These are phyloP conservation scores for Bovichtus diacanthus DNA, from an alignment of 2,797 vertebrate genomes.

Conservation along the genomic window DNA sequence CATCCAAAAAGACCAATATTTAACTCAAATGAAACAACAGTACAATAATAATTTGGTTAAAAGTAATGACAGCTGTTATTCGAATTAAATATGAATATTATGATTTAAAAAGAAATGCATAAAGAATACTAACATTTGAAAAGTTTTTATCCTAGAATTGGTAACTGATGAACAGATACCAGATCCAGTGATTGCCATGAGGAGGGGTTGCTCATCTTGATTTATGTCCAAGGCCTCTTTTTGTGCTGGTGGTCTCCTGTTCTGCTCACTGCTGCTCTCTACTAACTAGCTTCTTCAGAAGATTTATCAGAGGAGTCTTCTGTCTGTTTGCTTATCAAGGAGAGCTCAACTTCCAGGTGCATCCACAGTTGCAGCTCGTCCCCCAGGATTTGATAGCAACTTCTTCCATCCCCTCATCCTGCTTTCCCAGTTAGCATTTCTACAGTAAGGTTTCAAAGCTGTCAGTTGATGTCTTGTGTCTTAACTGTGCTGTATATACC, in stretches of 20 bases:
- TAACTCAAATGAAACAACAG: background rate
- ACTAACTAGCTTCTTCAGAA: constrained; percentile 16
- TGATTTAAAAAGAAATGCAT: too few relatives aligned
- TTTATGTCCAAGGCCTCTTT: background rate
- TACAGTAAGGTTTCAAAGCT: background rate
- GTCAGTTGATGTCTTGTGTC: background rate
- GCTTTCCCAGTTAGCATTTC: constrained; percentile 13
- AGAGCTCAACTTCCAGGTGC: constrained; percentile 24
- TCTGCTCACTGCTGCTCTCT: background rate
- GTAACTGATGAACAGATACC: background rate
- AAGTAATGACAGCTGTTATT: background rate
- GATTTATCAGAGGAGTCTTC: constrained; percentile 2
- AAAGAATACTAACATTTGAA: background rate
- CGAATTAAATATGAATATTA: background rate
- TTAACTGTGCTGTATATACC: background rate
- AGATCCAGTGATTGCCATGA: background rate
- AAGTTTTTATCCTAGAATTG: background rate
- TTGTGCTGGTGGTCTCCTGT: background rate
- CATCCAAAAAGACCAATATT: background rate
- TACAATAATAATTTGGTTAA: background rate
- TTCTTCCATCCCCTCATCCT: constrained; percentile 2
- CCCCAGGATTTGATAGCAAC: constrained; percentile 7
- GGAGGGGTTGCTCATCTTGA: background rate
- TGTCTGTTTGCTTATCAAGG: constrained; percentile 19
- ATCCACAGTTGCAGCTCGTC: constrained; percentile 9